Base-by-base conservation (phyloP, 2,888 invertebrate species). In the Crossocerus cetratus region DNA sequence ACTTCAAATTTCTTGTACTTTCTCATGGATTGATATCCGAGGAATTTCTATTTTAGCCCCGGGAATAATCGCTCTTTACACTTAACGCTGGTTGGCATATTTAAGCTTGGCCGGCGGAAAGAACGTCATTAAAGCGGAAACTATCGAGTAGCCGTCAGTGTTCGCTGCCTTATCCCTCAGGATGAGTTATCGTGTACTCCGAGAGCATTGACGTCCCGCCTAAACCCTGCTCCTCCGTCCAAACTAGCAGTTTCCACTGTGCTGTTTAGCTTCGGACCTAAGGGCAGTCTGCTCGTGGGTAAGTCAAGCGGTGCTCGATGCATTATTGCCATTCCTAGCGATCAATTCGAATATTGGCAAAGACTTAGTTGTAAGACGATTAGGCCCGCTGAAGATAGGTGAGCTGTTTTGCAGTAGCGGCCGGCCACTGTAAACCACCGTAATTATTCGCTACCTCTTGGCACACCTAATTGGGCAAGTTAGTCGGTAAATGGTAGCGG, bases 381-480 rank as follows among this genome's bases (percentile, higher is more conserved):
- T 49, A 49, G n/a, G 49, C 16, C 49, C 49, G 5, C n/a, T n/a
- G 5, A 49, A 49, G 55, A 55, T 55, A 22, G 16, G 14, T 11
- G 49, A 53, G 53, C 53, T 66, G 76, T 76, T 74, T 69, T 75
- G 14, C 18, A 22, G 65, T 20, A 68, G 65, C 57, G 55, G 67
- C 69, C 61, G 32, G 63, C 67, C 45, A 57, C 45, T 60, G 61
- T 76, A 80, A 80, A 82, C 78, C 78, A 58, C 82, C 71, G 72
- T 76, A 82, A 80, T 82, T 79, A 82, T 75, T 80, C 82, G 71
- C 63, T 82, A 70, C 78, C 76, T 74, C 80, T 80, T 80, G 81
- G 79, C 77, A 77, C 79, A 83, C 76, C 83, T 86, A 87, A 87
- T 87, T 87, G 85, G 84, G 82, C 82, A 86, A 86, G 77, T 87